Conservation (phyloP, 2,888 invertebrate species). For the Archips xylosteana region DNA sequence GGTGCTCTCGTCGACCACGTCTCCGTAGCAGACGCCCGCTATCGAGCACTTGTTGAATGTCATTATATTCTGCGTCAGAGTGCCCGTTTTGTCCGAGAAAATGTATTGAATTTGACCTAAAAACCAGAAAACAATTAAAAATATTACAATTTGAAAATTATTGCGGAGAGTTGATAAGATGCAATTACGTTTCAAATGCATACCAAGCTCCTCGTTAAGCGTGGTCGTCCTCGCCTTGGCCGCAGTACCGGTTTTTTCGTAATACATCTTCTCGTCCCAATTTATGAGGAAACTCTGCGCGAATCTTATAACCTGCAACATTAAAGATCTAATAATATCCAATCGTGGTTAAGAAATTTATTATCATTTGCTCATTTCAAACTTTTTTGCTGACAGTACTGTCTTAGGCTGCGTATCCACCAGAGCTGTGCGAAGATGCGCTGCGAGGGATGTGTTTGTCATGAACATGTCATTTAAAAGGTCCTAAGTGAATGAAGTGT, state of each 20-base stretch:
- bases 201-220: slow-evolving; percentile 97
- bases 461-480: no score
- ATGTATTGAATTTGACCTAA: slow-evolving; percentile 98
- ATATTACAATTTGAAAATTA: neutral
- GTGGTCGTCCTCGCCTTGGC: slow-evolving; percentile 99
- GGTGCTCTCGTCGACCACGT: slow-evolving; percentile 93
- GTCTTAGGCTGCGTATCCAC: no score
- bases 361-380: no score
- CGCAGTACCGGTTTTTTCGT: slow-evolving; percentile 94
- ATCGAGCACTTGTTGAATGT: slow-evolving; percentile 99
- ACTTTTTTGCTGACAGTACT: no score
- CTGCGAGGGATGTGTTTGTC: no score
- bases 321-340: slow-evolving; percentile 26
- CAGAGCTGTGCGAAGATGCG: no score
- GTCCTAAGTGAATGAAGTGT: no score
- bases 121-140: slow-evolving; percentile 1
- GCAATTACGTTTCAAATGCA: slow-evolving; percentile 43
- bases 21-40: slow-evolving; percentile 96
- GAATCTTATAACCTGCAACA: slow-evolving; percentile 95
- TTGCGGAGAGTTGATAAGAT: neutral
- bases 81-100: slow-evolving; percentile 99
- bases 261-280: slow-evolving; percentile 99
- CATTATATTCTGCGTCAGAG: slow-evolving; percentile 99
- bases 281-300: slow-evolving; percentile 99
- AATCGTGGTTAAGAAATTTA: neutral